phyloP scores from a whole-genome alignment of 2,797 vertebrate genomes.

The Avahi laniger region DNA sequence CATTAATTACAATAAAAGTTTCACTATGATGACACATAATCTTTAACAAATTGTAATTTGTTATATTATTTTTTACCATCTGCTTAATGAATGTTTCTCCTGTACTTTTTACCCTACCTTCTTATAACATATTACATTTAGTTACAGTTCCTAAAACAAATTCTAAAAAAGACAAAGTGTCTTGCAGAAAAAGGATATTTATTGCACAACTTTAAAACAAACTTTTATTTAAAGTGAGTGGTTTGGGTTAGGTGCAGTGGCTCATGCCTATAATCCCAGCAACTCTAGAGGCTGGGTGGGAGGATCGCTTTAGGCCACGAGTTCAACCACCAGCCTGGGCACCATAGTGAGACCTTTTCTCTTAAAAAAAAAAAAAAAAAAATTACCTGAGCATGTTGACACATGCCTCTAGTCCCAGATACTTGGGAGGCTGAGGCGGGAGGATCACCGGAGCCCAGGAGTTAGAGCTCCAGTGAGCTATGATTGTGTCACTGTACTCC shows the following conservation, averaged over 20 bases:
- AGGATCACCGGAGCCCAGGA: background rate
- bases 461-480: background rate
- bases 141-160: background rate
- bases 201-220: background rate
- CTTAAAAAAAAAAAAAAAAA: background rate
- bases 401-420: background rate
- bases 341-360: background rate
- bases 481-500: background rate
- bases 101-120: background rate
- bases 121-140: background rate
- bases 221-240: background rate
- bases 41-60: constrained; percentile 6
- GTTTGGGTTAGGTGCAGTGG: background rate
- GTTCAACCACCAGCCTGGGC: background rate
- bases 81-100: background rate
- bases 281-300: background rate
- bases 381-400: background rate
- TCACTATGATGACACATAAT: background rate
- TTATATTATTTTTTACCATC: background rate
- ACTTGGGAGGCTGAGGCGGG: background rate
- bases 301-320: background rate
- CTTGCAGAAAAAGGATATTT: background rate
- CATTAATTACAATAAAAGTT: background rate
- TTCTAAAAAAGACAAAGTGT: background rate
- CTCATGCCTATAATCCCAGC: background rate